Conservation (phyloP, 2,888 invertebrate species). For the Melanostoma scalare region DNA sequence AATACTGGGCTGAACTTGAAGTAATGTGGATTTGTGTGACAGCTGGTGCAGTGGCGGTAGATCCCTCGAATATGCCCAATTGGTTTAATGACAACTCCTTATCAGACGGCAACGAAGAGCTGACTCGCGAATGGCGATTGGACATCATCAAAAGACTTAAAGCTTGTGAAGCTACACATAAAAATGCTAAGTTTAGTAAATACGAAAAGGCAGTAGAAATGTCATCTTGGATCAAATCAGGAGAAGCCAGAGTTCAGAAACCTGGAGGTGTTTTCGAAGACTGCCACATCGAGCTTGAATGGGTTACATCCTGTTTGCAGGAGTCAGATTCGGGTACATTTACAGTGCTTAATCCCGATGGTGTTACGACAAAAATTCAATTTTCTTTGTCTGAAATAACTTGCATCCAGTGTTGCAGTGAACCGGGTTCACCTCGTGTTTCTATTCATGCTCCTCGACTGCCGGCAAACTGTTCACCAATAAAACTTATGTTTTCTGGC, state of each 20-base stretch:
- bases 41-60: constrained; percentile 90
- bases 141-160: constrained; percentile 88
- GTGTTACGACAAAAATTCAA: constrained; percentile 88
- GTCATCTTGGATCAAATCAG: constrained; percentile 93
- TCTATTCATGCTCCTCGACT: constrained; percentile 88
- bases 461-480: constrained; percentile 82
- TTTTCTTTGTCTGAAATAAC: constrained; percentile 90
- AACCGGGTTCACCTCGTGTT: constrained; percentile 90
- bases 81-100: constrained; percentile 87
- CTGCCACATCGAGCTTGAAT: constrained; percentile 91
- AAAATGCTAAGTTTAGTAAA: constrained; percentile 83
- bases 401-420: constrained; percentile 89
- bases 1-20: constrained; percentile 91
- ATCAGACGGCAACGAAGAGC: constrained; percentile 84
- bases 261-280: constrained; percentile 86
- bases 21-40: constrained; percentile 91
- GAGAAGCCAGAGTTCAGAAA: constrained; percentile 88
- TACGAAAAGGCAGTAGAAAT: constrained; percentile 92
- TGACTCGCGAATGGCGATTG: constrained; percentile 89
- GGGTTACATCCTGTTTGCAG: constrained; percentile 86
- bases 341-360: constrained; percentile 90
- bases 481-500: constrained; percentile 90
- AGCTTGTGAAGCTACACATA: constrained; percentile 83
- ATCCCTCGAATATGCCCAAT: constrained; percentile 89
- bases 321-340: constrained; percentile 88